A percentile compares a stretch with the other conserved stretches of the same genome.
Conservation (phyloP, 2,888 invertebrate species). For the Yponomeuta malinellus region DNA sequence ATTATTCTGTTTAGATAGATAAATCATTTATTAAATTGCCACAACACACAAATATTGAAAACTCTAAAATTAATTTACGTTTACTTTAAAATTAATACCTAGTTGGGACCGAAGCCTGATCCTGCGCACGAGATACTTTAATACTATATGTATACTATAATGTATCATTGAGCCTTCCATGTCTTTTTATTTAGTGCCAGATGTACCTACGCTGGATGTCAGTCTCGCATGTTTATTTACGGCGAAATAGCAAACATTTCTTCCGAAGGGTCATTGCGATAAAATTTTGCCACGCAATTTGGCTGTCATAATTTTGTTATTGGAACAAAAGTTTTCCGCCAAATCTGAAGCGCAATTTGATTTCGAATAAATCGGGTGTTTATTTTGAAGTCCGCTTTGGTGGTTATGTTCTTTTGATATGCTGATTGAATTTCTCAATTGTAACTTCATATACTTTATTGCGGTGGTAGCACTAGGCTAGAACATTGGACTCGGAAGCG, state of each 20-base stretch:
- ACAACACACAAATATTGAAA: too few relatives aligned
- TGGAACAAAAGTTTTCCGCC: constrained; percentile 17
- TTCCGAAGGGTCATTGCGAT: constrained; percentile 56
- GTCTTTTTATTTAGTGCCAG: constrained; percentile 38
- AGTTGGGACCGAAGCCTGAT: too few relatives aligned
- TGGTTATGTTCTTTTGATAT: background rate
- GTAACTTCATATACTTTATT: background rate
- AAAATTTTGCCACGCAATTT: constrained; percentile 56
- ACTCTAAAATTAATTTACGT: too few relatives aligned
- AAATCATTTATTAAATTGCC: too few relatives aligned
- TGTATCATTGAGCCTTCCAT: background rate
- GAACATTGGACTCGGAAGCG: too few relatives aligned
- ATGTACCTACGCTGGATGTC: constrained; percentile 66
- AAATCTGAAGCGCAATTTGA: constrained; percentile 33
- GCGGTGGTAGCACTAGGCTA: too few relatives aligned
- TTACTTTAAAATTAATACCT: too few relatives aligned
- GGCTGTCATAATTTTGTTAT: constrained; percentile 63
- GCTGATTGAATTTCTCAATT: background rate
- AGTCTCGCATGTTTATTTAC: constrained; percentile 72
- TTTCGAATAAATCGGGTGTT: constrained; percentile 15
- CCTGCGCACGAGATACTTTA: too few relatives aligned
- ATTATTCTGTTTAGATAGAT: too few relatives aligned
- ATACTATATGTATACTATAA: background rate
- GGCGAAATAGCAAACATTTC: constrained; percentile 68
- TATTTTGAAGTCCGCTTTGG: background rate